Percentiles rank a stretch among this genome's conserved stretches.
phyloP scores from a whole-genome alignment of 2,113 vertebrate genomes.

The Regulus satrapa region DNA sequence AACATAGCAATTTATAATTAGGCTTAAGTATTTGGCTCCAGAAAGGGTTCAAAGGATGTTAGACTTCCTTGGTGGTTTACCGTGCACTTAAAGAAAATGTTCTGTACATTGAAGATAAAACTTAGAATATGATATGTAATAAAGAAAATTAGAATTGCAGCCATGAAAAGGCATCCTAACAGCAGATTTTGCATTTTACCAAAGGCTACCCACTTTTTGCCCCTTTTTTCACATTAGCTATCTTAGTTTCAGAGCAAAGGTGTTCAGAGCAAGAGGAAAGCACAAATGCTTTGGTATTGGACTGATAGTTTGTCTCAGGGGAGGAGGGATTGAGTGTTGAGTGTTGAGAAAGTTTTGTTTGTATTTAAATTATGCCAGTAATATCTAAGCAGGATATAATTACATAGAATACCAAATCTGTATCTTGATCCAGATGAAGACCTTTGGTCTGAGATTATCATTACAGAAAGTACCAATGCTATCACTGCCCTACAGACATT shows the following conservation, averaged over 20 bases:
- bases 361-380: not conserved
- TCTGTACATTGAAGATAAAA: not conserved
- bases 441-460: not conserved
- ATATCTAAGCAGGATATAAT: not conserved
- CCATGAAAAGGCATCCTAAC: not conserved
- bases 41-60: not conserved
- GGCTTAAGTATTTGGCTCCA: not conserved
- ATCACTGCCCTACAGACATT: not conserved
- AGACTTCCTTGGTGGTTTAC: not conserved
- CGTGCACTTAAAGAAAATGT: not conserved
- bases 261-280: not conserved
- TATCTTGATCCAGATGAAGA: not conserved
- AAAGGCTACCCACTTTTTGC: not conserved
- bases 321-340: not conserved
- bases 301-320: not conserved
- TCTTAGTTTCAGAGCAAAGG: not conserved
- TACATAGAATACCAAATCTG: not conserved
- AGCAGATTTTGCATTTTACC: not conserved
- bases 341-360: not conserved
- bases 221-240: not conserved
- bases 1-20: slow-evolving; percentile 20
- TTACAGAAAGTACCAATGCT: not conserved
- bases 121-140: not conserved
- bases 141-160: not conserved
- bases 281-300: fast-evolving